These are phyloP conservation scores for Sebastes alutus DNA, from an alignment of 2,797 vertebrate species.

Conservation along the genomic window DNA sequence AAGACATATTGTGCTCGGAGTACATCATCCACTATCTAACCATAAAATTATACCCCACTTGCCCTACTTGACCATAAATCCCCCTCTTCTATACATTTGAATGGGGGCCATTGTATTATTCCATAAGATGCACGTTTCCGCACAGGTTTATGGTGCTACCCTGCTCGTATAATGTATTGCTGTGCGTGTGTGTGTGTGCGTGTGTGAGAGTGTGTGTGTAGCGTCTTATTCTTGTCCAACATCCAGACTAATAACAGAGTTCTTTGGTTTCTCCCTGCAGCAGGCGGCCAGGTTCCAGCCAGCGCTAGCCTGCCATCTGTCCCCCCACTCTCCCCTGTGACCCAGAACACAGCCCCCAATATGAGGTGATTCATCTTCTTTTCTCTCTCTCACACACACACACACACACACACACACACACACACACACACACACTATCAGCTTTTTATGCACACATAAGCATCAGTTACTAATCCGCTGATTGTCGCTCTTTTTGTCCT, in stretches of 20 bases:
- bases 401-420: background rate
- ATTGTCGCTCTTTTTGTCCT: constrained; percentile 16
- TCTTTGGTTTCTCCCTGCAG: constrained; percentile 80
- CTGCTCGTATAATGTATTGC: constrained; percentile 58
- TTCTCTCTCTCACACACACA: constrained; percentile 12
- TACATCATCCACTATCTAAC: constrained; percentile 73
- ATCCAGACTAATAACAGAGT: constrained; percentile 79
- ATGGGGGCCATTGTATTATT: constrained; percentile 73
- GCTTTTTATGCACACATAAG: constrained; percentile 36
- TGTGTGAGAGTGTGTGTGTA: background rate
- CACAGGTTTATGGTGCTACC: constrained; percentile 66
- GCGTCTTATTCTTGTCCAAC: constrained; percentile 63
- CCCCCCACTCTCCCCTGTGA: constrained; percentile 91
- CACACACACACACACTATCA: constrained; percentile 34
- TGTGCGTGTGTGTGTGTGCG: background rate
- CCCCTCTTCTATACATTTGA: constrained; percentile 61
- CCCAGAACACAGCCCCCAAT: constrained; percentile 91
- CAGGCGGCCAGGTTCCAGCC: constrained; percentile 87
- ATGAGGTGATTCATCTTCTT: constrained; percentile 91
- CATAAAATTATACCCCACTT: constrained; percentile 69
- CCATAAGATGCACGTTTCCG: constrained; percentile 64
- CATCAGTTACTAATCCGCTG: constrained; percentile 15
- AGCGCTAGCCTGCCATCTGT: constrained; percentile 94
- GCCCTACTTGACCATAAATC: constrained; percentile 67
- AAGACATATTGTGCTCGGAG: constrained; percentile 58